Conservation (phyloP, 2,797 vertebrate species). For the Luscinia megarhynchos region DNA sequence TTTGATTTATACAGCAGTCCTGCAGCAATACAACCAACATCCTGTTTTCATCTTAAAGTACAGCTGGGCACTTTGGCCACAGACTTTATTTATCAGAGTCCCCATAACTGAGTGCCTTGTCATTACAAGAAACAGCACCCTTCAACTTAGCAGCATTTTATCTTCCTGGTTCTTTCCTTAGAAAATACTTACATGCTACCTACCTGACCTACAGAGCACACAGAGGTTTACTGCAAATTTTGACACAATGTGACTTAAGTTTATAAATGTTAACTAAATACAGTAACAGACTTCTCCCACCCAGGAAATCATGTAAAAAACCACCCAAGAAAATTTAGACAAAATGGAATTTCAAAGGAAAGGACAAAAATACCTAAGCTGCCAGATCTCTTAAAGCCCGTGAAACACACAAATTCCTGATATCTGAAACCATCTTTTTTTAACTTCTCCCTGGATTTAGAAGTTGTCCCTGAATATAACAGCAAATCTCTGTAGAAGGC, state of each 20-base stretch:
- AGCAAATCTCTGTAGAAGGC: neutral
- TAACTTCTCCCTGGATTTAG: neutral
- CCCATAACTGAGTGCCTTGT: neutral
- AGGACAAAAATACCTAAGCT: neutral
- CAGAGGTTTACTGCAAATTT: rapidly evolving
- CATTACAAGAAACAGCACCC: neutral
- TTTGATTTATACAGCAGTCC: conserved; percentile 63
- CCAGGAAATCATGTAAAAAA: neutral
- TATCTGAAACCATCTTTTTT: neutral
- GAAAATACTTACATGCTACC: neutral
- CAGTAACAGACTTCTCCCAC: neutral
- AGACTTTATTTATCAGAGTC: conserved; percentile 27
- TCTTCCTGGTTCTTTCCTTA: neutral
- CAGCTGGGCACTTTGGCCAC: conserved; percentile 48
- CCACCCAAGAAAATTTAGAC: neutral
- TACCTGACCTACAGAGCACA: neutral
- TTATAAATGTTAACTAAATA: neutral
- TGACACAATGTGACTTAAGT: neutral
- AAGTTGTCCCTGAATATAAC: neutral
- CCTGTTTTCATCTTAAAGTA: conserved; percentile 70
- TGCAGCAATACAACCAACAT: conserved; percentile 56
- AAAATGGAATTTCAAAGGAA: neutral
- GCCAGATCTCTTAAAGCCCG: neutral
- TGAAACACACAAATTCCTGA: neutral
- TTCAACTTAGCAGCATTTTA: neutral